phyloP scores from a whole-genome alignment of 2,888 invertebrate genomes.

The Drosophila trichaetosa region DNA sequence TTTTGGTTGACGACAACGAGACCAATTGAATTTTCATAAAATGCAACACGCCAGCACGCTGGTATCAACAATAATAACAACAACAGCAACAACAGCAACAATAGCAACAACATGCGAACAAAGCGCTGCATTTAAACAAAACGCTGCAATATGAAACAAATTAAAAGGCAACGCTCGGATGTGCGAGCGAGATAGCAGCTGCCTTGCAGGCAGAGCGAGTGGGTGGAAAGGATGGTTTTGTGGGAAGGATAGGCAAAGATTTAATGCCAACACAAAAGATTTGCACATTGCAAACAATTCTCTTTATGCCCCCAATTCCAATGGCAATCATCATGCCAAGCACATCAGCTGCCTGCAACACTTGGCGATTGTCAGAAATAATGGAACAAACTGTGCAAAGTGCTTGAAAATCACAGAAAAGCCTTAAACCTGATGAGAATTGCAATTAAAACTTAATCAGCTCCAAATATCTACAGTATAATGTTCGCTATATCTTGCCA shows the following conservation, averaged over 20 bases:
- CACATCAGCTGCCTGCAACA: conserved; percentile 56
- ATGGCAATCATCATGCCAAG: conserved; percentile 46
- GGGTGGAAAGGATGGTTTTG: neutral
- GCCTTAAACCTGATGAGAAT: conserved; percentile 1
- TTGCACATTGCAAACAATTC: conserved; percentile 70
- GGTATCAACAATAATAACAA: conserved; percentile 57
- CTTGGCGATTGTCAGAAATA: conserved; percentile 25
- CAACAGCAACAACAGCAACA: conserved; percentile 40
- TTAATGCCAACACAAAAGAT: conserved; percentile 66
- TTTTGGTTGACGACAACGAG: conserved; percentile 64
- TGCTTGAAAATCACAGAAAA: conserved; percentile 16
- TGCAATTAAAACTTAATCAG: neutral
- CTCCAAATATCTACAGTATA: neutral
- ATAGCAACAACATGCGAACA: conserved; percentile 38
- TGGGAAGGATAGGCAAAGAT: conserved; percentile 37
- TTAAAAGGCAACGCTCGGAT: conserved; percentile 65
- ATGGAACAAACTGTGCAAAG: neutral
- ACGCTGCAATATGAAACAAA: conserved; percentile 78
- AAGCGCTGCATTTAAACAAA: conserved; percentile 75
- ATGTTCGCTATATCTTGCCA: neutral
- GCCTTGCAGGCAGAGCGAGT: neutral
- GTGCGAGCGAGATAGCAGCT: conserved; percentile 29
- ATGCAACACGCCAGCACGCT: conserved; percentile 51
- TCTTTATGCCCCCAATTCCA: conserved; percentile 56
- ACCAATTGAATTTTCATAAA: conserved; percentile 79